These are phyloP conservation scores for Siderastrea siderea DNA, from an alignment of 92 coral and sea anemone genomes.

Conservation along the genomic window DNA sequence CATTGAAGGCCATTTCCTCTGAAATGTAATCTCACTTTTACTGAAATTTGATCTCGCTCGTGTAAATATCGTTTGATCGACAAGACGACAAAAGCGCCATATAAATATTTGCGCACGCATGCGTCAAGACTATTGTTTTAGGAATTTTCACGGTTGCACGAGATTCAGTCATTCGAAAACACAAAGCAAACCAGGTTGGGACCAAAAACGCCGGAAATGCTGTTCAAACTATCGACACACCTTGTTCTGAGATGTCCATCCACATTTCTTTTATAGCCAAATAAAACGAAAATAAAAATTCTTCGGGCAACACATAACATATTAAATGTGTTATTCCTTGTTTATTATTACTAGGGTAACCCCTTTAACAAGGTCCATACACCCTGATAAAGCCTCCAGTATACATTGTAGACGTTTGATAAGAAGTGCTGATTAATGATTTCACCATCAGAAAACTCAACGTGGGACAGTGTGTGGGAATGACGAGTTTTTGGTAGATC, in stretches of 20 bases:
- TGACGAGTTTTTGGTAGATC: background rate
- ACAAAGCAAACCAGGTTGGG: constrained; percentile 16
- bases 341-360: constrained; percentile 2
- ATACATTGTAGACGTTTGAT: background rate
- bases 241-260: constrained; percentile 22
- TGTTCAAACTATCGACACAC: constrained; percentile 30
- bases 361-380: background rate
- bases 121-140: constrained; percentile 8
- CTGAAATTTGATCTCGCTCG: constrained; percentile 47
- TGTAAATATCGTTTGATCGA: constrained; percentile 50
- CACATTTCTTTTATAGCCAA: background rate
- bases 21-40: constrained; percentile 18
- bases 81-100: constrained; percentile 14
- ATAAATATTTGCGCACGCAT: constrained; percentile 56
- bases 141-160: constrained; percentile 6
- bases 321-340: background rate
- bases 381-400: background rate
- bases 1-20: constrained; percentile 49
- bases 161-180: constrained; percentile 39
- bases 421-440: background rate
- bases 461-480: background rate
- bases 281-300: background rate
- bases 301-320: background rate
- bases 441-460: background rate
- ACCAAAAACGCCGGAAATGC: constrained; percentile 19